A percentile compares a stretch with the other conserved stretches of the same genome.
These are phyloP conservation scores for Poeciliopsis infans DNA, from an alignment of 2,797 vertebrate genomes.

Conservation along the genomic window DNA sequence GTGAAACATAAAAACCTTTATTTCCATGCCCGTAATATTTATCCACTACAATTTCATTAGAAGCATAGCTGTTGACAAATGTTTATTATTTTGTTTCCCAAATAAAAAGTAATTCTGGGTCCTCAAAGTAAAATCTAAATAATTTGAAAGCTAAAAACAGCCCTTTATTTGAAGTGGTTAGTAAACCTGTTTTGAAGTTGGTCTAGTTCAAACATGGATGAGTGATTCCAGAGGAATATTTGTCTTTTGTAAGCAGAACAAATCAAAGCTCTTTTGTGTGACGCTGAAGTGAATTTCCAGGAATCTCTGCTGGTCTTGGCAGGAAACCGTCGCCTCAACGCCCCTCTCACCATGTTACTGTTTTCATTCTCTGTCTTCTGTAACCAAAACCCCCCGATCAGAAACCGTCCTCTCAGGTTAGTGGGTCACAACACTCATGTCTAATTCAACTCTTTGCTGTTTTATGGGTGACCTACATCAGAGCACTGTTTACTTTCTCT, in stretches of 20 bases:
- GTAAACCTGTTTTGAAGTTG: not conserved
- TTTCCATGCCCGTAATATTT: not conserved
- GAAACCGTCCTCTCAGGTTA: slow-evolving; percentile 19
- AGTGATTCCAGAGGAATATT: not conserved
- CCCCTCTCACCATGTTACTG: not conserved
- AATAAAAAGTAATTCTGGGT: not conserved
- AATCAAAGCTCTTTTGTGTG: not conserved
- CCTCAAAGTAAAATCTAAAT: not conserved
- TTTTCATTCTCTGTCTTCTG: slow-evolving; percentile 10
- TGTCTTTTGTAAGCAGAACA: not conserved
- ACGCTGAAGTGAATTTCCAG: not conserved
- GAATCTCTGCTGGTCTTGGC: slow-evolving; percentile 3
- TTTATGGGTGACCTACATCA: slow-evolving; percentile 54
- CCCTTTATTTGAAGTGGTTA: not conserved
- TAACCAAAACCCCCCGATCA: slow-evolving; percentile 5
- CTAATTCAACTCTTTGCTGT: slow-evolving; percentile 1
- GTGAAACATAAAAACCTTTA: too few relatives aligned
- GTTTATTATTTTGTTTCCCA: not conserved
- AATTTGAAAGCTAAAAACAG: not conserved
- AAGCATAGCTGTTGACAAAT: not conserved
- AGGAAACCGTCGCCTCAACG: not conserved
- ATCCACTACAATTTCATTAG: not conserved
- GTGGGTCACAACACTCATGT: slow-evolving; percentile 37
- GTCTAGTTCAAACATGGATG: not conserved
- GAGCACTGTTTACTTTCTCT: not conserved